Percentiles rank a stretch among this genome's conserved stretches.
Conservation (phyloP, 2,888 invertebrate genomes). For the Lepidochrysops patricia region DNA sequence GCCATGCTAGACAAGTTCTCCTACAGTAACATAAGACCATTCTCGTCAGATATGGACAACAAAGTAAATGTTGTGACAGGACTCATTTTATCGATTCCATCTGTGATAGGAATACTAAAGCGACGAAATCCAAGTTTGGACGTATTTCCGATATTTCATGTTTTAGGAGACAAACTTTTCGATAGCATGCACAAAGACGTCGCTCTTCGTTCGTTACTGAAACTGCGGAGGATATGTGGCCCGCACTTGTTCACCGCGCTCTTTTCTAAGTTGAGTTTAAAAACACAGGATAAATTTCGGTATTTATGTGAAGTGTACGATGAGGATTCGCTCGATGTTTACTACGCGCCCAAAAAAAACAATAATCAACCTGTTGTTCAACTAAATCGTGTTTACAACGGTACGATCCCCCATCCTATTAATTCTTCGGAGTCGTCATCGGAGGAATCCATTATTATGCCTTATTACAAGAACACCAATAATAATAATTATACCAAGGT, state of each 20-base stretch:
- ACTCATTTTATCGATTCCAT: constrained; percentile 78
- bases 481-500: constrained; percentile 75
- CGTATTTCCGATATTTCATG: constrained; percentile 66
- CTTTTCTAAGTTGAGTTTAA: constrained; percentile 54
- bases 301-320: constrained; percentile 58
- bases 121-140: constrained; percentile 62
- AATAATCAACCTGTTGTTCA: constrained; percentile 46
- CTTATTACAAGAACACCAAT: constrained; percentile 36
- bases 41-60: constrained; percentile 64
- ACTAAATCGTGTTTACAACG: constrained; percentile 51
- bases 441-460: constrained; percentile 74
- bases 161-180: constrained; percentile 72
- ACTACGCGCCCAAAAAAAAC: constrained; percentile 55
- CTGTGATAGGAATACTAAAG: constrained; percentile 73
- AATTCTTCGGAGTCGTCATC: constrained; percentile 68
- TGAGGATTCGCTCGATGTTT: constrained; percentile 64
- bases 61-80: constrained; percentile 77
- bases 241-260: constrained; percentile 77
- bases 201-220: constrained; percentile 80
- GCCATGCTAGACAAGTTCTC: constrained; percentile 79
- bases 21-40: constrained; percentile 71
- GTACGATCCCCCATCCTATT: constrained; percentile 40
- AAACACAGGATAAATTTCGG: constrained; percentile 69
- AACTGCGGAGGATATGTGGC: constrained; percentile 81
- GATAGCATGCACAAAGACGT: constrained; percentile 77